Conservation (phyloP, 2,113 vertebrate species). For the Irena cyanogastra region DNA sequence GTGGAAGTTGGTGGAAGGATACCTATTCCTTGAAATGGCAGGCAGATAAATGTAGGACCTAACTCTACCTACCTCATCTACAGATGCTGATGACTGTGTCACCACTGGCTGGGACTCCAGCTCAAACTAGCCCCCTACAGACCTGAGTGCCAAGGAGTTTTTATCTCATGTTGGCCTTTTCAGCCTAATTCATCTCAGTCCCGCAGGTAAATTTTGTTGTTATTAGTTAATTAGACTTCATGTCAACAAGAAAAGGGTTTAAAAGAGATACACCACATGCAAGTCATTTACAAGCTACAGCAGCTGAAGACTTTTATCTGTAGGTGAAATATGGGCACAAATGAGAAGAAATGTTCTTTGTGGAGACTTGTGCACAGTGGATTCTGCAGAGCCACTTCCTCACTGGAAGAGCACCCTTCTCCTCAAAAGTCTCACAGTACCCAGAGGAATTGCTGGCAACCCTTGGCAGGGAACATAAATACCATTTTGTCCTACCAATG, state of each 20-base stretch:
- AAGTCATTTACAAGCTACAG: not conserved
- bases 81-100: not conserved
- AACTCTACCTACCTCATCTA: not conserved
- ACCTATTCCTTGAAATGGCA: not conserved
- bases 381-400: not conserved
- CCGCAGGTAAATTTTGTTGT: not conserved
- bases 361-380: not conserved
- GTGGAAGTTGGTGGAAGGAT: not conserved
- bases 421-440: not conserved
- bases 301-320: not conserved
- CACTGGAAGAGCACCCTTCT: not conserved
- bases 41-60: not conserved
- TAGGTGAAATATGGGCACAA: not conserved
- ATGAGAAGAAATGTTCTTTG: not conserved
- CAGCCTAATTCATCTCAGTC: not conserved
- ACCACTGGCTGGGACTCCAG: not conserved
- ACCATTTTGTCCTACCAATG: not conserved
- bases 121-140: not conserved
- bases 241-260: not conserved
- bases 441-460: not conserved
- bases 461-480: not conserved
- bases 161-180: not conserved
- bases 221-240: not conserved
- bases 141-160: not conserved
- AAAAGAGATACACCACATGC: not conserved